Percentiles rank a stretch among this genome's conserved stretches.
Conservation (phyloP, 1,140 invertebrate genomes). For the Lerema accius region DNA sequence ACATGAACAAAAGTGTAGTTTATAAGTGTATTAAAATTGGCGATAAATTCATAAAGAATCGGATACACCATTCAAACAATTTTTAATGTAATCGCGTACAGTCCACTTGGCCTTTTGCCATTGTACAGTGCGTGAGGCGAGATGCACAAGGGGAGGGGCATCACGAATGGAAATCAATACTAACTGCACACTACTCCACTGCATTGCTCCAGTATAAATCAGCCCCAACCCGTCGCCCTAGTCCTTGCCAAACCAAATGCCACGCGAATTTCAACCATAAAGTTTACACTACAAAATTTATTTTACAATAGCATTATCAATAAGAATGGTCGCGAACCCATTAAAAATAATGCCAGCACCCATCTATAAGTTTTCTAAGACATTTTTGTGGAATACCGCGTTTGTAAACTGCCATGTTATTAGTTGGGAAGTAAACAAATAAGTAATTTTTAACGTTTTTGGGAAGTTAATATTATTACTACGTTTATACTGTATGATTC, state of each 20-base stretch:
- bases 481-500: not conserved
- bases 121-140: conserved; percentile 72
- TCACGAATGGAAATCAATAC: conserved; percentile 83
- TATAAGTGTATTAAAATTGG: not conserved
- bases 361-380: conserved; percentile 60
- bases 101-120: conserved; percentile 71
- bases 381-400: conserved; percentile 41
- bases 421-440: conserved; percentile 32
- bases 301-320: conserved; percentile 18
- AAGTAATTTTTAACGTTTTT: conserved; percentile 19
- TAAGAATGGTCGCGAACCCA: conserved; percentile 70
- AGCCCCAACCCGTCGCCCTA: conserved; percentile 73
- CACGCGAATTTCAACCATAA: conserved; percentile 49
- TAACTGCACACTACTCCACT: conserved; percentile 82
- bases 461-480: conserved; percentile 7
- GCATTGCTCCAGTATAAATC: conserved; percentile 84
- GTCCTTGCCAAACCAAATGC: conserved; percentile 66
- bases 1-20: no score
- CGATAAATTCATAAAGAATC: not conserved
- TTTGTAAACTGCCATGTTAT: conserved; percentile 38
- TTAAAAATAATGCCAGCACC: conserved; percentile 57
- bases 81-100: conserved; percentile 11
- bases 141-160: conserved; percentile 62
- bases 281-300: conserved; percentile 16
- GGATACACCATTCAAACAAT: not conserved